Conservation (phyloP, 1,140 invertebrate species). For the Drosophila obscura region DNA sequence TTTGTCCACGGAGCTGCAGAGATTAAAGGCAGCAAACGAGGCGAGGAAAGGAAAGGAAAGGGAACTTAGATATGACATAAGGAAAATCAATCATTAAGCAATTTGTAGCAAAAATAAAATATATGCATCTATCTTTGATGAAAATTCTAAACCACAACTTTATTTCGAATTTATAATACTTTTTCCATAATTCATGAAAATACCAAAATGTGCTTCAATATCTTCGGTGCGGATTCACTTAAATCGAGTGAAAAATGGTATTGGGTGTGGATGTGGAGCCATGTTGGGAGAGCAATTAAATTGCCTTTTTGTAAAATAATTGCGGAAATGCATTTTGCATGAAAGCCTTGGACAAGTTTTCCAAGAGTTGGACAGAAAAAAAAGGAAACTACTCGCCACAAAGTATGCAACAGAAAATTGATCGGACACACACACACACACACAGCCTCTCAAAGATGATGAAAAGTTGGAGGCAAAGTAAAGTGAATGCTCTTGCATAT, state of each 20-base stretch:
- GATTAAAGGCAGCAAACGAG: not conserved
- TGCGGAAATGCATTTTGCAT: constrained; percentile 52
- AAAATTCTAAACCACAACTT: not conserved
- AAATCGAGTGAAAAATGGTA: not conserved
- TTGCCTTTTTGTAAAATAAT: constrained; percentile 65
- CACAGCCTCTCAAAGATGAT: constrained; percentile 37
- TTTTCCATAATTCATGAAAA: too few species aligned
- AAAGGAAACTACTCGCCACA: constrained; percentile 48
- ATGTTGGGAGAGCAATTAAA: constrained; percentile 57
- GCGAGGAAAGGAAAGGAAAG: not conserved
- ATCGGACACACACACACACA: constrained; percentile 18
- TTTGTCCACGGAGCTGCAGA: too few species aligned
- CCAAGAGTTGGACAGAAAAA: constrained; percentile 23
- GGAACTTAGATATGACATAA: not conserved
- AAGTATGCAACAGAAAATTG: constrained; percentile 54
- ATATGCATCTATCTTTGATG: not conserved
- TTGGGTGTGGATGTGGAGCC: not conserved
- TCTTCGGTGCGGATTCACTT: too few species aligned
- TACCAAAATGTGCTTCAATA: too few species aligned
- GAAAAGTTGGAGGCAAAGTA: constrained; percentile 58
- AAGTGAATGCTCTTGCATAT: constrained; percentile 57
- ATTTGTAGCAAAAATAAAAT: not conserved
- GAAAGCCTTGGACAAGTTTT: constrained; percentile 51
- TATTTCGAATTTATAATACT: too few species aligned
- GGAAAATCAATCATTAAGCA: not conserved